These are phyloP conservation scores for Neotoxoptera formosana DNA, from an alignment of 1,140 invertebrate genomes.

Conservation along the genomic window DNA sequence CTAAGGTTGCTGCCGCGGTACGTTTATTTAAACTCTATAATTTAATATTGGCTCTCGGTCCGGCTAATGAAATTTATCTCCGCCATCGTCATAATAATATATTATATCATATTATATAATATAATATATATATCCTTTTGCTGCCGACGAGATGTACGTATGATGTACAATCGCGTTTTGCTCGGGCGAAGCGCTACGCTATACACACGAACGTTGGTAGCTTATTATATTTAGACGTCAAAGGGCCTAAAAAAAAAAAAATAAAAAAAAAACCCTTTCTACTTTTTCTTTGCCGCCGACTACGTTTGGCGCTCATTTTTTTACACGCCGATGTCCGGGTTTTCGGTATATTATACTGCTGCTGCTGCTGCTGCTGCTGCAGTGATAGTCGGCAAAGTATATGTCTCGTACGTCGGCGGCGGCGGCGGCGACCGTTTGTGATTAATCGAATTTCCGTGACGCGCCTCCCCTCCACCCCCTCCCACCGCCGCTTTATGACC, in stretches of 20 bases:
- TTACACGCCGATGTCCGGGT: background rate
- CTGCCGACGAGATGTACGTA: background rate
- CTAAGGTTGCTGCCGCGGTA: background rate
- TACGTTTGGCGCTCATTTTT: background rate
- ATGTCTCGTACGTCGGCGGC: background rate
- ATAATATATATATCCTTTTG: constrained; percentile 13
- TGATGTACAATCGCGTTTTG: background rate
- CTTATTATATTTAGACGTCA: background rate
- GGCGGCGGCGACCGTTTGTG: no score
- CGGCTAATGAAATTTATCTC: constrained; percentile 30
- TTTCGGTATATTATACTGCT: background rate
- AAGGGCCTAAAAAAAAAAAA: background rate
- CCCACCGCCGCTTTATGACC: no score
- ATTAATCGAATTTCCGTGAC: constrained; percentile 7
- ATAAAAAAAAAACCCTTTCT: background rate
- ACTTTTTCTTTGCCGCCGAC: background rate
- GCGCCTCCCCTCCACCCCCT: background rate
- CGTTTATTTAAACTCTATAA: constrained; percentile 36
- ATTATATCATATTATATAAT: no score
- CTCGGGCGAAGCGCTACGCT: background rate
- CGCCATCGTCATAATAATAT: background rate
- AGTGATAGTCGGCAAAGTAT: background rate
- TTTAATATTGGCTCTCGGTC: background rate
- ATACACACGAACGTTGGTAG: background rate
- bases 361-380: no score